Evolutionary conservation across 2,888 invertebrate species (phyloP).

Genomic region (Conomelus anceps): DNA sequence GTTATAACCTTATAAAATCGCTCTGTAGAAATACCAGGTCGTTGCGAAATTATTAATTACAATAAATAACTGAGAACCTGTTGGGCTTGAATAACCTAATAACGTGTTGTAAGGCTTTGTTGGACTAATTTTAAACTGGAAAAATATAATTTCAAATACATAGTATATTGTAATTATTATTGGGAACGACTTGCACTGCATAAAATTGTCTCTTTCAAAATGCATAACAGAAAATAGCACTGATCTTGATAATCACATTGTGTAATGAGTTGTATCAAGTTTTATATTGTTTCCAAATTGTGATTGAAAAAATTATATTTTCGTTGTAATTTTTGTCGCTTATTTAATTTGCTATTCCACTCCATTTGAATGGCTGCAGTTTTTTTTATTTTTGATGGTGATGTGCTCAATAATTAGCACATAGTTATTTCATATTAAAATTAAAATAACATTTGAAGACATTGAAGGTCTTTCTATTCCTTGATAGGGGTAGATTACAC

Average conservation of each 20-base stretch:
- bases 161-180: neutral
- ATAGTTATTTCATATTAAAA: neutral
- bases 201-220: neutral
- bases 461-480: too few relatives aligned
- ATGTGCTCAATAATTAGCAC: neutral
- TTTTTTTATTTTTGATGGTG: neutral
- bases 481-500: neutral
- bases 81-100: too few relatives aligned
- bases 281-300: neutral
- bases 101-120: too few relatives aligned
- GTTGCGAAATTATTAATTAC: too few relatives aligned
- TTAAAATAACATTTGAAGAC: too few relatives aligned
- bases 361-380: neutral
- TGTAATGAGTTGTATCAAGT: neutral
- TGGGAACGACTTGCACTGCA: neutral
- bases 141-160: too few relatives aligned
- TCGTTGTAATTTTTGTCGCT: neutral
- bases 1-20: too few relatives aligned
- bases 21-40: too few relatives aligned
- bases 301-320: neutral
- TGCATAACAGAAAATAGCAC: neutral
- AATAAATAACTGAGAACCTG: too few relatives aligned
- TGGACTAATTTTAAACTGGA: too few relatives aligned
- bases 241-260: neutral
- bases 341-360: neutral